These are phyloP conservation scores for Patella depressa DNA, from an alignment of 2,888 invertebrate species.

Conservation along the genomic window DNA sequence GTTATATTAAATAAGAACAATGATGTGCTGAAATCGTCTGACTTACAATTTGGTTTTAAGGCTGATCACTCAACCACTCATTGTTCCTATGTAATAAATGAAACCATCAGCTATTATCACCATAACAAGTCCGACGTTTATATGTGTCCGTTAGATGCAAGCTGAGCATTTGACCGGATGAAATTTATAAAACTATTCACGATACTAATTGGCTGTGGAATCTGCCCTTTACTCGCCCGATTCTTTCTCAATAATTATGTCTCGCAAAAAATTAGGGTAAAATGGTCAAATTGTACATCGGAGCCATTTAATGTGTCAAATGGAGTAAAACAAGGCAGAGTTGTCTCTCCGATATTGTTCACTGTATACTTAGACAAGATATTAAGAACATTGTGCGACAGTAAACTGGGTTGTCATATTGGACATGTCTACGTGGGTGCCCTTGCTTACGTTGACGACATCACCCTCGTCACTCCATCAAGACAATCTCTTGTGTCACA, in stretches of 20 bases:
- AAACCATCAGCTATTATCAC: neutral
- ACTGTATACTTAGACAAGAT: conserved; percentile 19
- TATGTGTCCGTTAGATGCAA: neutral
- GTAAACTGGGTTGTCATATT: conserved; percentile 14
- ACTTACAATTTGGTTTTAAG: conserved; percentile 1
- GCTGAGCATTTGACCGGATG: neutral
- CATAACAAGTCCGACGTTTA: neutral
- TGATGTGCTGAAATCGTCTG: neutral
- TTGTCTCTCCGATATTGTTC: conserved; percentile 21
- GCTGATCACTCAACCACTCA: conserved; percentile 2
- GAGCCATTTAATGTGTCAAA: conserved; percentile 18
- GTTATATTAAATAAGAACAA: neutral
- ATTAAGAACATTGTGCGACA: conserved; percentile 14
- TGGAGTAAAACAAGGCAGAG: conserved; percentile 21
- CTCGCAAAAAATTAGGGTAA: neutral
- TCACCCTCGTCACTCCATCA: neutral
- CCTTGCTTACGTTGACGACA: conserved; percentile 32
- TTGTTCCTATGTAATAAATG: neutral
- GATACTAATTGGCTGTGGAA: neutral
- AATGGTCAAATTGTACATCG: neutral
- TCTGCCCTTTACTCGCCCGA: neutral
- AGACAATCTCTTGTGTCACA: neutral
- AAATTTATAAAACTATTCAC: neutral
- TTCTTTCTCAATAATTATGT: neutral
- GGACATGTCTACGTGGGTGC: conserved; percentile 14